Evolutionary conservation across 2,797 vertebrate genomes (phyloP).

Genomic region (Rhynchonycteris naso): DNA sequence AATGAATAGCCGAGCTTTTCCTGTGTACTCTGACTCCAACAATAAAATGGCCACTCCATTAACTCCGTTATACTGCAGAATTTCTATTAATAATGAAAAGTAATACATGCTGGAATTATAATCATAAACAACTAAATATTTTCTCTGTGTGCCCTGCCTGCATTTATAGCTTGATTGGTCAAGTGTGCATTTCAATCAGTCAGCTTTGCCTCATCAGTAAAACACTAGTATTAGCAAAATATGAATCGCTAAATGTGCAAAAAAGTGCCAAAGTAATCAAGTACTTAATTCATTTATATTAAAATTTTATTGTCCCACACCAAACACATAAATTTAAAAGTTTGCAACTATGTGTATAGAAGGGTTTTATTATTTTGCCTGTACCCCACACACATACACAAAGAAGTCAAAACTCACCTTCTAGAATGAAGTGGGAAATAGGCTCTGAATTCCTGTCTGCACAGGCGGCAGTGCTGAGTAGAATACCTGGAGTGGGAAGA

Average conservation of each 20-base stretch:
- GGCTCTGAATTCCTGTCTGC: background rate
- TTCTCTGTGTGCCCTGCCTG: slow-evolving; percentile 9
- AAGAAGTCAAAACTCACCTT: background rate
- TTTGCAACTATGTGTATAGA: background rate
- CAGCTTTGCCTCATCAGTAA: slow-evolving; percentile 62
- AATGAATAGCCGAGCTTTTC: slow-evolving; percentile 32
- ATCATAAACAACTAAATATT: slow-evolving; percentile 59
- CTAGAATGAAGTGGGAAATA: background rate
- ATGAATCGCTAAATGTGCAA: slow-evolving; percentile 55
- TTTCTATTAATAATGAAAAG: slow-evolving; percentile 62
- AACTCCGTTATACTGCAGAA: slow-evolving; percentile 36
- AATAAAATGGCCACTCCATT: slow-evolving; percentile 43
- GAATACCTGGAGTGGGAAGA: background rate
- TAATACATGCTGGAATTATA: slow-evolving; percentile 34
- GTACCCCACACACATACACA: no score
- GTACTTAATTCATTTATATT: slow-evolving; percentile 53
- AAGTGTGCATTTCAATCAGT: slow-evolving; percentile 60
- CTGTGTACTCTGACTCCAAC: background rate
- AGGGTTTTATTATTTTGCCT: background rate
- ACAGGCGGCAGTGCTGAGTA: background rate
- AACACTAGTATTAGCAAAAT: slow-evolving; percentile 69
- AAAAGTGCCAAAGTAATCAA: slow-evolving; percentile 25
- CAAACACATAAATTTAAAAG: background rate
- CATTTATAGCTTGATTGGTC: slow-evolving; percentile 58
- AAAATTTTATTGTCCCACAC: background rate